Evolutionary conservation across 2,888 invertebrate species (phyloP), one percentile per base, ranked within the genome.

Genomic region (Drosophila tanythrix): DNA sequence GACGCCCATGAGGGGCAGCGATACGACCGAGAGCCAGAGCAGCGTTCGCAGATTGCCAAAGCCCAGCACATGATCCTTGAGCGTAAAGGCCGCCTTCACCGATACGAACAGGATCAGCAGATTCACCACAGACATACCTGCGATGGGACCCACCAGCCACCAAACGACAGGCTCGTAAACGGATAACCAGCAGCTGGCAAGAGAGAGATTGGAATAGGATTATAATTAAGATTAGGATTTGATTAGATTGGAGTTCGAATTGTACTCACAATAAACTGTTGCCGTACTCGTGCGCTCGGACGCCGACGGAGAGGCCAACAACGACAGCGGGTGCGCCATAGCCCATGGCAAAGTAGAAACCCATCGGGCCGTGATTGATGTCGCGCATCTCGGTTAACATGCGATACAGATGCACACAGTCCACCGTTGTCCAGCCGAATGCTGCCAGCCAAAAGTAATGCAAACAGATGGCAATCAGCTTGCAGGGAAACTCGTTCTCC

Each of bases 351-450:
- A 98, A 97, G 92, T 98, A 99, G 92, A 98, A 98, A 70, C 95
- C 95, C 96, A 99, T 97, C 40, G 97, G 97, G 6, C 98, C 99
- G 92, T 98, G 98, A 94, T 99, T 99, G 56, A 99, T 98, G 93
- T 99, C 98, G 5, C 99, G 95, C 95, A 99, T 96, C 94, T 99
- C 99, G 3, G 98, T 98, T 82, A 99, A 94, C 96, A 99, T 97
- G 53, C 99, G 95, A 91, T 99, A 97, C 67, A 99, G 94, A 93
- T 99, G 99, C 83, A 98, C 95, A 36, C 98, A 97, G 93, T 98
- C 98, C 62, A 98, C 97, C 81, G 98, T 95, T 86, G 97, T 95
- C 99, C 99, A 99, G 27, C 96, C 96, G 90, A 98, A 97, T 18
- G 97, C 96, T 35, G 96, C 95, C 91, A 98, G 94, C 97, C 98